phyloP scores from a whole-genome alignment of 2,888 invertebrate species.

The Salticus scenicus region DNA sequence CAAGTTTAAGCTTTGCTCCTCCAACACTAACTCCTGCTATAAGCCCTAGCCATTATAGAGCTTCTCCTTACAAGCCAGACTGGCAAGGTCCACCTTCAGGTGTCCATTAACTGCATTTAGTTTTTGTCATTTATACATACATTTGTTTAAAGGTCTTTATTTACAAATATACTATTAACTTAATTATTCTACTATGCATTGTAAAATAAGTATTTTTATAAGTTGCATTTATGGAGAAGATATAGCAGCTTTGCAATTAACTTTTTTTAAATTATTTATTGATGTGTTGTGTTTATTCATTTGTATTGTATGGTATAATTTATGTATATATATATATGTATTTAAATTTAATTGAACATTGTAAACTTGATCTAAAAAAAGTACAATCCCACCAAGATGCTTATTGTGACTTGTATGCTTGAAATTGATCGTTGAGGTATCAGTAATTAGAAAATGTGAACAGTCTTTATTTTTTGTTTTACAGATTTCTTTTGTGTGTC shows the following conservation, averaged over 20 bases:
- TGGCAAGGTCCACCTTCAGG: slow-evolving; percentile 67
- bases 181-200: not conserved
- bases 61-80: slow-evolving; percentile 64
- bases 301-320: too few relatives aligned
- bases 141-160: not conserved
- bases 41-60: slow-evolving; percentile 65
- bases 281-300: not conserved
- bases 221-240: not conserved
- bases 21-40: slow-evolving; percentile 55
- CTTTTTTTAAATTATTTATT: not conserved
- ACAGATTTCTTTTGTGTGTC: too few relatives aligned
- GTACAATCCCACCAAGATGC: too few relatives aligned
- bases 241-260: slow-evolving; percentile 1
- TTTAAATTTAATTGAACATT: too few relatives aligned
- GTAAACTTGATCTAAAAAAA: too few relatives aligned
- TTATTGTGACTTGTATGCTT: too few relatives aligned
- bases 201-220: not conserved
- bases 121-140: not conserved
- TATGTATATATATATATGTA: too few relatives aligned
- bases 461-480: too few relatives aligned
- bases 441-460: too few relatives aligned
- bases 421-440: too few relatives aligned
- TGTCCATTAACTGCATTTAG: slow-evolving; percentile 47
- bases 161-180: not conserved
- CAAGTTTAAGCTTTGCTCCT: slow-evolving; percentile 62